Base-by-base conservation (phyloP, 2,113 vertebrate species). In the Xiphophorus hellerii region DNA sequence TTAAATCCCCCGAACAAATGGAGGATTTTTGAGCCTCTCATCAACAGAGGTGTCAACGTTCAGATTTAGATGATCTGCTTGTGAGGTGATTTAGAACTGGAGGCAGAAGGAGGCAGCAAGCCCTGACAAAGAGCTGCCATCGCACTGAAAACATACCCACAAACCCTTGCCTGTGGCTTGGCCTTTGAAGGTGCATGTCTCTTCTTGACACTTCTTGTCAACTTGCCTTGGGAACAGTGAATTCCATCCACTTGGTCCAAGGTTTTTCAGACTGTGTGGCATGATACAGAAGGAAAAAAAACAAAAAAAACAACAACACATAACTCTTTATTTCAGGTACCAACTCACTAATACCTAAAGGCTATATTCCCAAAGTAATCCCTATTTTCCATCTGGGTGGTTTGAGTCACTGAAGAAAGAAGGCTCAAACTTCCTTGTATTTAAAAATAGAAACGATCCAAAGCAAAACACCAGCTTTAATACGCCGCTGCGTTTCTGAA, bases 131-230 rank as follows among this genome's bases (percentile, higher is more conserved):
- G 93, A 85, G 82, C 85, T 92, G 71, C 80, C 84, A 88, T 87
- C 63, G 87, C 93, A 86, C 84, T 87, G 64, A 88, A 92, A 37
- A 89, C 84, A 87, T 93, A 84, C 89, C 90, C 75, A 87, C 79
- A 73, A 93, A 90, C 76, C 83, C 83, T 77, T 88, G 51, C 95
- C 95, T 92, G 91, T 92, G 94, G 93, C 94, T 92, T 92, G 85
- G 86, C 84, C 91, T 93, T 93, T 90, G 93, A 68, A 88, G 73
- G 90, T 89, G 76, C 94, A 54, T 92, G 95, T 90, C 83, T 72
- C 20, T 92, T 94, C 95, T 93, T 95, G 95, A 90, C 90, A 30
- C 27, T 91, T 94, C 94, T 91, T 93, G 92, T 89, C 91, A 91
- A 80, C 81, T 88, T 80, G 72, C 90, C 91, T 83, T 93, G 87